phyloP scores from a whole-genome alignment of 2,113 vertebrate species.

The Mastomys coucha region DNA sequence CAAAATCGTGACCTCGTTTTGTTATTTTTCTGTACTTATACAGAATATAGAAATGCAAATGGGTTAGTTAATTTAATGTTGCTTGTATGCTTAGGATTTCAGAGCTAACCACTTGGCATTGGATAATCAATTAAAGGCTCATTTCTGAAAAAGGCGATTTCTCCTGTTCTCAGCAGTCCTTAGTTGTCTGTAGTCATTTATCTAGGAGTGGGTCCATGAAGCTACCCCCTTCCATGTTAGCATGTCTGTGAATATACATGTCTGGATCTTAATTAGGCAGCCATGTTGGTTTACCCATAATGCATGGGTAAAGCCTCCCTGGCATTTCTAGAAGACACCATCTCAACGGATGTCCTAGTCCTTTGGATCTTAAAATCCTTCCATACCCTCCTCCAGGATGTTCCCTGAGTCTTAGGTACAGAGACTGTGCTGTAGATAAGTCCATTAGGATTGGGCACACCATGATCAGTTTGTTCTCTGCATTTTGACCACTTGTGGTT shows the following conservation, averaged over 20 bases:
- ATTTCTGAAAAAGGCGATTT: background rate
- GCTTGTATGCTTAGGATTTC: background rate
- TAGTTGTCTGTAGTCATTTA: background rate
- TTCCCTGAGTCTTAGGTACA: background rate
- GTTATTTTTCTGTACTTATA: background rate
- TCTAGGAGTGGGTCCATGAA: background rate
- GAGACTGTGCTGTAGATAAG: background rate
- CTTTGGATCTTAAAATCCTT: background rate
- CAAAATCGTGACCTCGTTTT: background rate
- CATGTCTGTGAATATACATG: background rate
- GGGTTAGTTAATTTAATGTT: background rate
- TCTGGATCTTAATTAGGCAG: background rate
- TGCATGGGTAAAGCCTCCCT: background rate
- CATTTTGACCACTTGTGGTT: background rate
- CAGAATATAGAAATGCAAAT: background rate
- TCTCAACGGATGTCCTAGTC: background rate
- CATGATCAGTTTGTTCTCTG: background rate
- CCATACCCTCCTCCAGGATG: background rate
- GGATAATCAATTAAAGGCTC: background rate
- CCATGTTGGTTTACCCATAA: background rate
- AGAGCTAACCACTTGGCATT: background rate
- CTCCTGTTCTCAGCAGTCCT: background rate
- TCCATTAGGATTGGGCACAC: background rate
- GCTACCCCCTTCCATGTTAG: background rate
- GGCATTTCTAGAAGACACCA: background rate